phyloP scores from a whole-genome alignment of 2,113 vertebrate species.

The Lycaon pictus region DNA sequence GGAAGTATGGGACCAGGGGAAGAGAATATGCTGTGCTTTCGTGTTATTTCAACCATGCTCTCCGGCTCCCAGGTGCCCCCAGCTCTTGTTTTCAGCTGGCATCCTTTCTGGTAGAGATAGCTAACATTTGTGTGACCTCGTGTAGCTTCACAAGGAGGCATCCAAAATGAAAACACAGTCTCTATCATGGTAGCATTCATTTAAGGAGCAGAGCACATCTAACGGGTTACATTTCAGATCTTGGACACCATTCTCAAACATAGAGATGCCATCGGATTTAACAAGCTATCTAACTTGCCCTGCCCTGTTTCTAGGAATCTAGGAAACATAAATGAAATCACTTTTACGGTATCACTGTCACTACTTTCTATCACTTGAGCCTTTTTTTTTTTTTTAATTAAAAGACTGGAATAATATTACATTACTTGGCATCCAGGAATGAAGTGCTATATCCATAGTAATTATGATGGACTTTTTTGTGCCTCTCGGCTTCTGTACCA shows the following conservation, averaged over 20 bases:
- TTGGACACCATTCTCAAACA: background rate
- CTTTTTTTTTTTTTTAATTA: conserved; percentile 44
- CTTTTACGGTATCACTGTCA: background rate
- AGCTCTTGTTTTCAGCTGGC: background rate
- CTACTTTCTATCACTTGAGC: background rate
- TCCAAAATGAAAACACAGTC: conserved; percentile 4
- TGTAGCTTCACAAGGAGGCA: background rate
- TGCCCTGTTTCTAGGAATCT: conserved; percentile 12
- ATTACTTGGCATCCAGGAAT: background rate
- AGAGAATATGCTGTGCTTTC: background rate
- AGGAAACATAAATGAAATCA: conserved; percentile 8
- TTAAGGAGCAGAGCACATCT: background rate
- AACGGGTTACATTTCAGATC: background rate
- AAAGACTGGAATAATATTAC: conserved; percentile 46
- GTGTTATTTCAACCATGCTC: background rate
- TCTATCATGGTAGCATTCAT: background rate
- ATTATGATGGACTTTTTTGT: conserved; percentile 23
- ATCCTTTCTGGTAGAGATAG: background rate
- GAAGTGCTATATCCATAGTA: background rate
- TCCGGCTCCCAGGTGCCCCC: background rate
- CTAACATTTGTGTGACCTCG: background rate
- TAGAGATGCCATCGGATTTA: background rate
- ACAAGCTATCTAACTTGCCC: background rate
- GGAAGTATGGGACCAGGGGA: background rate
- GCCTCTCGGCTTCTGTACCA: background rate